These are phyloP conservation scores for Trichogramma dendrolimi DNA, from an alignment of 2,888 invertebrate genomes.

Conservation along the genomic window DNA sequence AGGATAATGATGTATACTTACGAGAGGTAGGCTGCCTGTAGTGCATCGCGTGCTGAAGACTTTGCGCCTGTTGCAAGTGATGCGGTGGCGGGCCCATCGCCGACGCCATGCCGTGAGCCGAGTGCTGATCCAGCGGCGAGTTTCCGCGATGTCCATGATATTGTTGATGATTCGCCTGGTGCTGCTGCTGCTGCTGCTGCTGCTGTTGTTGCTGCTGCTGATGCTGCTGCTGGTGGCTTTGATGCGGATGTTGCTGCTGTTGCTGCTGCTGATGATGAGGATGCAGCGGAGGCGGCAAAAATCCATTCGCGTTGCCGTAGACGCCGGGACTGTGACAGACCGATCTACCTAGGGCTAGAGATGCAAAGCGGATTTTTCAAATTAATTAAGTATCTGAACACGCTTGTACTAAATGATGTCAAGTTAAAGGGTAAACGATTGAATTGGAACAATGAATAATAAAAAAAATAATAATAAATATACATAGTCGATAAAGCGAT, in stretches of 20 bases:
- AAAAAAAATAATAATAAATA: not conserved
- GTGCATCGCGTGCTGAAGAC: slow-evolving; percentile 47
- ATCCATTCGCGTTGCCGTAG: slow-evolving; percentile 46
- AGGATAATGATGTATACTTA: slow-evolving; percentile 35
- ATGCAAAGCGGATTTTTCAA: not conserved
- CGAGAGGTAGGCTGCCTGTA: slow-evolving; percentile 49
- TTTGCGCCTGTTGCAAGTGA: slow-evolving; percentile 47
- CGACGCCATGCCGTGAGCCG: slow-evolving; percentile 45
- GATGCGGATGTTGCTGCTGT: slow-evolving; percentile 48
- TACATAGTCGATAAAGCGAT: slow-evolving; percentile 26
- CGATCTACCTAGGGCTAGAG: slow-evolving; percentile 22
- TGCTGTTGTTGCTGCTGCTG: slow-evolving; percentile 41
- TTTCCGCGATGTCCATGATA: slow-evolving; percentile 47
- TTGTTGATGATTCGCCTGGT: slow-evolving; percentile 45
- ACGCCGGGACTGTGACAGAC: slow-evolving; percentile 49
- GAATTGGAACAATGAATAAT: not conserved
- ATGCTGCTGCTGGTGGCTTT: slow-evolving; percentile 48
- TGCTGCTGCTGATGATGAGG: slow-evolving; percentile 50
- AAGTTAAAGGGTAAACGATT: not conserved
- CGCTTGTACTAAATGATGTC: not conserved
- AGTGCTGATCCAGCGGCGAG: slow-evolving; percentile 46
- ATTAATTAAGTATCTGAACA: not conserved
- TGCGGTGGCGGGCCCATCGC: slow-evolving; percentile 50
- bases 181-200: slow-evolving; percentile 37
- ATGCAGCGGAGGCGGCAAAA: slow-evolving; percentile 47